Evolutionary conservation across 2,113 vertebrate species (phyloP).

Genomic region (Columba livia): DNA sequence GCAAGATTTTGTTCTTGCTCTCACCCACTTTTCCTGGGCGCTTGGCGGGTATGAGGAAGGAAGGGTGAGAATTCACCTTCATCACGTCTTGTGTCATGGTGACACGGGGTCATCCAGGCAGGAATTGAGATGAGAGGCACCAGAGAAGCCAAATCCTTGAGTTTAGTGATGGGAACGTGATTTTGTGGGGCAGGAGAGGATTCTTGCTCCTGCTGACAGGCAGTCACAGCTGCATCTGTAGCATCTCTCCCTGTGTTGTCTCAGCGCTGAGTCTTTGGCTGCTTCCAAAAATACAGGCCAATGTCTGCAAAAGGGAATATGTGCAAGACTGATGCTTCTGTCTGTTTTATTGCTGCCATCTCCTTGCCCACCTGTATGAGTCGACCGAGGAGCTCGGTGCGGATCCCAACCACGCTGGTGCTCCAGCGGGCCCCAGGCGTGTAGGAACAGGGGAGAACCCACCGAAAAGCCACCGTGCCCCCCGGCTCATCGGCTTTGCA

Average conservation of each 20-base stretch:
- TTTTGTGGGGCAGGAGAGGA: neutral
- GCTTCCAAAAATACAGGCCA: conserved; percentile 6
- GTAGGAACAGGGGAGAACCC: neutral
- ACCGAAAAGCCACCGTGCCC: neutral
- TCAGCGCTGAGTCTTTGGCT: neutral
- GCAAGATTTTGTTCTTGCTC: neutral
- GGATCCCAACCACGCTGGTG: accelerated
- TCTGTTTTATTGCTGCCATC: neutral
- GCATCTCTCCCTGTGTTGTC: neutral
- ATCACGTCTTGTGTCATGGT: neutral
- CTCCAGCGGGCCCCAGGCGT: neutral
- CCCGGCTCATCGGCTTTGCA: neutral
- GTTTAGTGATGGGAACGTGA: neutral
- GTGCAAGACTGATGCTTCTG: neutral
- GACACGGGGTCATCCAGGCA: neutral
- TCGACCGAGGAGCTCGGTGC: neutral
- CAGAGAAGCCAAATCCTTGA: neutral
- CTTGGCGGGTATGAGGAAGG: neutral
- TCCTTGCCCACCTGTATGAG: neutral
- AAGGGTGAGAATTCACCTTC: neutral
- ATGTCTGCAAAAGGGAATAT: accelerated
- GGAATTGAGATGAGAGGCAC: neutral
- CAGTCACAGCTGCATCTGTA: neutral
- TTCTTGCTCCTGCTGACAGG: neutral
- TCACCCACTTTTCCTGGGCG: neutral